These are phyloP conservation scores for Cinara cedri DNA, from an alignment of 2,888 invertebrate genomes.

Conservation along the genomic window DNA sequence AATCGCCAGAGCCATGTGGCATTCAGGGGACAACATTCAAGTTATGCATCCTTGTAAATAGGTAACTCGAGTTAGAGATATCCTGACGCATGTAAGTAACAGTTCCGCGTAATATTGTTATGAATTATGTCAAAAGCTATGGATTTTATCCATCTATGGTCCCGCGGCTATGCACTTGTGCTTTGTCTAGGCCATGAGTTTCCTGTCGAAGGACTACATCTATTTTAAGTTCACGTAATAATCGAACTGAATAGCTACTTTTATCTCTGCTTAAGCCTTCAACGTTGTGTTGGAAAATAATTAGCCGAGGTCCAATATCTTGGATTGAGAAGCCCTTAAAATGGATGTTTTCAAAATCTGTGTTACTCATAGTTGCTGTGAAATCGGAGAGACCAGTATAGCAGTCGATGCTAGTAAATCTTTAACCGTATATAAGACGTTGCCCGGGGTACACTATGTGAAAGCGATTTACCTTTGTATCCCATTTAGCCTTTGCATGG, in stretches of 20 bases:
- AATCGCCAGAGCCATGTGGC: too few relatives aligned
- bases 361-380: too few relatives aligned
- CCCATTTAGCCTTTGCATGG: too few relatives aligned
- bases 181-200: neutral
- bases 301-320: neutral
- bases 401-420: too few relatives aligned
- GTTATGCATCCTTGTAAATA: too few relatives aligned
- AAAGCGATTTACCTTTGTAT: too few relatives aligned
- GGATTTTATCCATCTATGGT: conserved; percentile 2
- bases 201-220: conserved; percentile 9
- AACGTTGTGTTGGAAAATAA: neutral
- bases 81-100: neutral
- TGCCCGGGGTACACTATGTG: too few relatives aligned
- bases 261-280: conserved; percentile 22
- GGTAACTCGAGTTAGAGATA: conserved; percentile 17
- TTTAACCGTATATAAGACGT: too few relatives aligned
- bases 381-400: too few relatives aligned
- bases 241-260: conserved; percentile 11
- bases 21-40: too few relatives aligned
- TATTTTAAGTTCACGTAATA: conserved; percentile 6
- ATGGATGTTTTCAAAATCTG: conserved; percentile 60
- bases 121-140: conserved; percentile 6
- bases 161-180: neutral
- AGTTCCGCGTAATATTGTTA: neutral
- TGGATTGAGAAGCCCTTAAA: conserved; percentile 57